Percentiles rank a stretch among this genome's conserved stretches.
phyloP scores from a whole-genome alignment of 35 echinoderm and acorn worm genomes.

The Stichopus chloronotus region DNA sequence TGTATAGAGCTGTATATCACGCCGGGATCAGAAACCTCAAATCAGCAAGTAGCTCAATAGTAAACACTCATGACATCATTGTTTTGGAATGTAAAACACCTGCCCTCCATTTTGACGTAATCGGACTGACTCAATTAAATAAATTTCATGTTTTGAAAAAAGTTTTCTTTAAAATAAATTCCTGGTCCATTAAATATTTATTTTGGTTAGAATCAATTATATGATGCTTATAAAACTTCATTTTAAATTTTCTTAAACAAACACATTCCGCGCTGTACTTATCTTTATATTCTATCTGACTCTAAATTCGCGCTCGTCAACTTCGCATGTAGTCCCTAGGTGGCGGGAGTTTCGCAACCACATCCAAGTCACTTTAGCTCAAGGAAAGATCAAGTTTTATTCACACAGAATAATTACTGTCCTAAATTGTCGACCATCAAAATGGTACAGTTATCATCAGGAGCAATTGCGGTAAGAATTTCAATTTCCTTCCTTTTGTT shows the following conservation, averaged over 20 bases:
- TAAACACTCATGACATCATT: slow-evolving; percentile 58
- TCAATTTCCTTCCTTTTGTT: background rate
- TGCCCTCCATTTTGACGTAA: background rate
- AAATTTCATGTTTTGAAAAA: too few relatives aligned
- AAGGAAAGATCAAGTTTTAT: background rate
- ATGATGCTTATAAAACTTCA: too few relatives aligned
- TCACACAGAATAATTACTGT: background rate
- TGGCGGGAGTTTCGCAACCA: slow-evolving; percentile 45
- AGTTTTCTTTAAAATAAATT: too few relatives aligned
- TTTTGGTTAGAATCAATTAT: too few relatives aligned
- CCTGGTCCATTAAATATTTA: too few relatives aligned
- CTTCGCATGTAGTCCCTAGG: background rate
- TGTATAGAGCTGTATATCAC: background rate
- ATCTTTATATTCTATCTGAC: background rate
- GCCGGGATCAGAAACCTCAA: slow-evolving; percentile 13
- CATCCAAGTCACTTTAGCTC: background rate
- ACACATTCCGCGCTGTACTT: too few relatives aligned
- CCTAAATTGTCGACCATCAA: background rate
- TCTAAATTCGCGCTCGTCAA: background rate
- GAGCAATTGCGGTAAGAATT: slow-evolving; percentile 26
- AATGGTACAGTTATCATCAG: slow-evolving; percentile 28
- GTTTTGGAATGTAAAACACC: slow-evolving; percentile 34
- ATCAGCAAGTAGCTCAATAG: slow-evolving; percentile 35
- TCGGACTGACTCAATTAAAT: too few relatives aligned
- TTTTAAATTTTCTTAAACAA: too few relatives aligned